phyloP scores from a whole-genome alignment of 2,797 vertebrate genomes.

The Neomorphus geoffroyi region DNA sequence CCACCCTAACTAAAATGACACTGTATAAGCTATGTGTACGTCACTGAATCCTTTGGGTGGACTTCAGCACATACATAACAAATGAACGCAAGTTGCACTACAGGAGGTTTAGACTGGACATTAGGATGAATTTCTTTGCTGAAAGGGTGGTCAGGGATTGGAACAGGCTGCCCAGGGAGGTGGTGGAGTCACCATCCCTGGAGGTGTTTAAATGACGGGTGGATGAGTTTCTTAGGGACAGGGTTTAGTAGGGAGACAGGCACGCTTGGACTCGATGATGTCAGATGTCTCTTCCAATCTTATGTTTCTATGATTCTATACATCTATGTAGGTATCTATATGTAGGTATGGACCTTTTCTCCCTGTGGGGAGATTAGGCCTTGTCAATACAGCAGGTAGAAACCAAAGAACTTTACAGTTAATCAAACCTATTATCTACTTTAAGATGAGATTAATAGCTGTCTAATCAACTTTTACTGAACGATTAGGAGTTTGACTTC shows the following conservation, averaged over 20 bases:
- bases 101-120: too few species aligned
- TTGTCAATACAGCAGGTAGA: not conserved
- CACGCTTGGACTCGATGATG: too few species aligned
- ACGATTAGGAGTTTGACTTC: not conserved
- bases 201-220: too few species aligned
- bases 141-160: too few species aligned
- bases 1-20: not conserved
- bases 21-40: rapidly evolving
- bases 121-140: too few species aligned
- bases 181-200: too few species aligned
- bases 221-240: too few species aligned
- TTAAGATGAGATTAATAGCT: not conserved
- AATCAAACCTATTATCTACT: not conserved
- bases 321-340: not conserved
- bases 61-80: not conserved
- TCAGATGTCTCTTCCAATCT: too few species aligned
- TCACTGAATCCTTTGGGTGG: not conserved
- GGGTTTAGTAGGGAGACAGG: too few species aligned
- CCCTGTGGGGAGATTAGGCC: not conserved
- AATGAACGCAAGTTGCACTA: too few species aligned
- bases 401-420: not conserved
- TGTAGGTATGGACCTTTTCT: not conserved
- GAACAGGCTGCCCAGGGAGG: too few species aligned
- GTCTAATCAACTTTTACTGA: not conserved
- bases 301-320: too few species aligned